phyloP scores from a whole-genome alignment of 2,888 invertebrate species.

The Eilema sororculum region DNA sequence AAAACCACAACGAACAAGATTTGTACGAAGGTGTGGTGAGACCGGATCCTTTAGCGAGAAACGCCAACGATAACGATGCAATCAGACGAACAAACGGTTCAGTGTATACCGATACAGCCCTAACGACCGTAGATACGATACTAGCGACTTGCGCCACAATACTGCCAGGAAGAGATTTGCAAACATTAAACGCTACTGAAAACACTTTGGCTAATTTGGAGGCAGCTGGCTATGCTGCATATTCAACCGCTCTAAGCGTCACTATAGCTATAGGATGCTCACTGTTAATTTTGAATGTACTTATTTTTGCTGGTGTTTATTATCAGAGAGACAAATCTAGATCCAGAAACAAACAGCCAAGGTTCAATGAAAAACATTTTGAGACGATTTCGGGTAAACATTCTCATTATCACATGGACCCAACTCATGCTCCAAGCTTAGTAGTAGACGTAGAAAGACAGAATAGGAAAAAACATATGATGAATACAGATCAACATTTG shows the following conservation, averaged over 20 bases:
- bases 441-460: constrained; percentile 93
- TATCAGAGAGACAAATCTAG: constrained; percentile 93
- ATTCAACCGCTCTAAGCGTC: constrained; percentile 92
- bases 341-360: constrained; percentile 89
- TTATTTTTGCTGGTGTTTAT: constrained; percentile 94
- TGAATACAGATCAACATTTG: constrained; percentile 85
- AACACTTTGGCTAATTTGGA: constrained; percentile 93
- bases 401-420: constrained; percentile 92
- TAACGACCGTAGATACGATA: constrained; percentile 90
- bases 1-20: constrained; percentile 95
- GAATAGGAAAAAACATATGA: constrained; percentile 77
- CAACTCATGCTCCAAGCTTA: constrained; percentile 92
- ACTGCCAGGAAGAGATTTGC: constrained; percentile 83
- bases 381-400: constrained; percentile 93
- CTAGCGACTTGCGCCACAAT: constrained; percentile 91
- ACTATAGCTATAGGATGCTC: constrained; percentile 94
- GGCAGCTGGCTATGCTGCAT: constrained; percentile 92
- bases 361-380: constrained; percentile 90
- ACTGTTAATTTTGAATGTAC: constrained; percentile 92
- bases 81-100: constrained; percentile 84
- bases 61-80: constrained; percentile 88
- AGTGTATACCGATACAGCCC: constrained; percentile 86
- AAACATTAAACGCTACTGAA: constrained; percentile 86
- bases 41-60: constrained; percentile 92
- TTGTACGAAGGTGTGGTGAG: constrained; percentile 96